A percentile compares a stretch with the other conserved stretches of the same genome.
Conservation (phyloP, 2,797 vertebrate genomes). For the Varecia variegata region DNA sequence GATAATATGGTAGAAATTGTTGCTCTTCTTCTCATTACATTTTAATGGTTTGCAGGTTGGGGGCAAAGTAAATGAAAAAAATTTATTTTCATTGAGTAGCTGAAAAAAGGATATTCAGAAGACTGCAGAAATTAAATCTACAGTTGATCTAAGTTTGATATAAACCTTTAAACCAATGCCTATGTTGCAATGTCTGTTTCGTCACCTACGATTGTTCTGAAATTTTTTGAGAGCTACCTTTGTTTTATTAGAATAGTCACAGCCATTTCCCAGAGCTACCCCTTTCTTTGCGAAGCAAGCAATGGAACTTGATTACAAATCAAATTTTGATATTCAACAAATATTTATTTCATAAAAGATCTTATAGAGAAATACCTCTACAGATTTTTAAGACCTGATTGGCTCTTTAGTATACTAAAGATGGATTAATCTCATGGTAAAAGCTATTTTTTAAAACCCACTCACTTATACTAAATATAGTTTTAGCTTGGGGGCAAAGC, state of each 20-base stretch:
- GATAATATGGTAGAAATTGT: not conserved
- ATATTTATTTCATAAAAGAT: not conserved
- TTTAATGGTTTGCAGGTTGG: slow-evolving; percentile 4
- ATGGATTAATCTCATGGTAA: not conserved
- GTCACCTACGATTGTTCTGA: not conserved
- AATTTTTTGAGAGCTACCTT: not conserved
- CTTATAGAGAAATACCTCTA: not conserved
- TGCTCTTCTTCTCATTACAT: not conserved
- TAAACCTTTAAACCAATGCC: not conserved
- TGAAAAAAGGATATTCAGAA: slow-evolving; percentile 9
- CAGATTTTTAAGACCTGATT: not conserved
- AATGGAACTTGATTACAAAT: not conserved
- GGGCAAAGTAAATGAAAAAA: slow-evolving; percentile 25
- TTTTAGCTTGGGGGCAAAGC: not conserved
- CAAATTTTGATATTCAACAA: not conserved
- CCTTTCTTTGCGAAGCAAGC: not conserved
- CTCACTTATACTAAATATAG: slow-evolving; percentile 33
- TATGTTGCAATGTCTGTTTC: slow-evolving; percentile 16
- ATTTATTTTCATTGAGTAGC: not conserved
- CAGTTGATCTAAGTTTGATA: not conserved
- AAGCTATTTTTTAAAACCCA: slow-evolving; percentile 43
- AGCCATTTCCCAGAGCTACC: not conserved
- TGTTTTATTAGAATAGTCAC: not conserved
- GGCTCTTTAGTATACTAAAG: not conserved
- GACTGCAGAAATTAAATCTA: slow-evolving; percentile 14